A percentile compares a stretch with the other conserved stretches of the same genome.
Evolutionary conservation across 30 jellyfish, hydroid and myxozoan genomes (phyloP).

Genomic region (Pelagia noctiluca): DNA sequence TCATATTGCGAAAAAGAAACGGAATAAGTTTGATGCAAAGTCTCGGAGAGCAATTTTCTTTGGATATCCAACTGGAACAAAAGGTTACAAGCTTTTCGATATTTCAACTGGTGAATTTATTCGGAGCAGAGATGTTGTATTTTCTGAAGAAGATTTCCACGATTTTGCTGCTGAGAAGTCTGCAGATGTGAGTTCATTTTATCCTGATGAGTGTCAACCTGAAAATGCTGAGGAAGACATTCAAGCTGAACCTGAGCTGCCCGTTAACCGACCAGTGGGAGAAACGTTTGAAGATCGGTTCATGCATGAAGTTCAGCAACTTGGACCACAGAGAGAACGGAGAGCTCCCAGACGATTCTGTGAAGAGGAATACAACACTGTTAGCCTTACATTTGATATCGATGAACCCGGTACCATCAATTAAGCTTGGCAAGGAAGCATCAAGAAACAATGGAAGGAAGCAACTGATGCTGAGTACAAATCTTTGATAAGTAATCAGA

Average conservation of each 20-base stretch:
- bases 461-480: constrained; percentile 37
- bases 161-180: constrained; percentile 30
- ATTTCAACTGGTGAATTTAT: constrained; percentile 12
- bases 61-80: constrained; percentile 39
- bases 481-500: constrained; percentile 19
- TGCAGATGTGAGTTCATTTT: constrained; percentile 5
- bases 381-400: constrained; percentile 35
- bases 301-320: constrained; percentile 37
- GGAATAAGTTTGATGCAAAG: constrained; percentile 34
- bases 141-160: constrained; percentile 47
- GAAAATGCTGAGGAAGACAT: constrained; percentile 18
- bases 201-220: constrained; percentile 34
- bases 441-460: constrained; percentile 17
- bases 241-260: constrained; percentile 14
- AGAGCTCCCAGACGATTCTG: constrained; percentile 19
- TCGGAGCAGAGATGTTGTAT: constrained; percentile 44
- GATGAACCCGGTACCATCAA: constrained; percentile 34
- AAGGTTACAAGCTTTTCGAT: constrained; percentile 43
- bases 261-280: constrained; percentile 48
- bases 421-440: constrained; percentile 26
- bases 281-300: constrained; percentile 33
- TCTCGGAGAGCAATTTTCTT: constrained; percentile 26
- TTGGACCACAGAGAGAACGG: constrained; percentile 24
- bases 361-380: constrained; percentile 27
- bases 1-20: constrained; percentile 32